Percentiles rank a stretch among this genome's conserved stretches.
phyloP scores from a whole-genome alignment of 1,140 invertebrate genomes.

The Caenorhabditis inopinata region DNA sequence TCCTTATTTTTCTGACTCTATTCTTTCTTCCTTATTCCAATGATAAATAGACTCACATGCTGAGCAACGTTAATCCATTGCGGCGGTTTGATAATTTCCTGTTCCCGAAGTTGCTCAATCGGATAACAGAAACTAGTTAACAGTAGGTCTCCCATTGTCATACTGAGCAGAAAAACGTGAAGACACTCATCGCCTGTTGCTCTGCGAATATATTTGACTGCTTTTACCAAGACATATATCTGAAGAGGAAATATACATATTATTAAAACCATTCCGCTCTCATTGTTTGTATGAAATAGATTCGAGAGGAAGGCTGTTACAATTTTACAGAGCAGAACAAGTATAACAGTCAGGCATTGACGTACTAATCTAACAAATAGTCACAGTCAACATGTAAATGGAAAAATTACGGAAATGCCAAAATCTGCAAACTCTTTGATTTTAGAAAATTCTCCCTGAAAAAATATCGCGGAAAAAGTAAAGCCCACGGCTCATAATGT shows the following conservation, averaged over 20 bases:
- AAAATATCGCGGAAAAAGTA: too few relatives aligned
- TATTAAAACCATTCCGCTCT: too few relatives aligned
- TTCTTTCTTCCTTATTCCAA: not conserved
- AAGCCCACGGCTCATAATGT: too few relatives aligned
- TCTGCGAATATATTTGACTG: constrained; percentile 20
- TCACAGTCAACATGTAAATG: too few relatives aligned
- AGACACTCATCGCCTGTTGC: constrained; percentile 43
- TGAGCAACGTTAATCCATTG: constrained; percentile 33
- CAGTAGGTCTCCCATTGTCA: constrained; percentile 41
- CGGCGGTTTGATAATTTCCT: constrained; percentile 35
- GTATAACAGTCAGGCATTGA: too few relatives aligned
- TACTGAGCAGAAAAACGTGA: constrained; percentile 46
- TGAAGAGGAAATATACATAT: not conserved
- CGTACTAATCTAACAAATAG: too few relatives aligned
- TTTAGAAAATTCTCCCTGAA: too few relatives aligned
- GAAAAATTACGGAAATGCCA: too few relatives aligned
- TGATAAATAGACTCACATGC: not conserved
- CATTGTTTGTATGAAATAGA: too few relatives aligned
- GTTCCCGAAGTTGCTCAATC: constrained; percentile 37
- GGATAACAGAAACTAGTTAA: constrained; percentile 46
- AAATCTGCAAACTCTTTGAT: too few relatives aligned
- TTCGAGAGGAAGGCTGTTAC: too few relatives aligned
- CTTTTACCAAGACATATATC: constrained; percentile 9
- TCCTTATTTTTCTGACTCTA: not conserved
- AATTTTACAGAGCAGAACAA: too few relatives aligned